phyloP scores from a whole-genome alignment of 2,797 vertebrate genomes.

The Cossypha caffra region DNA sequence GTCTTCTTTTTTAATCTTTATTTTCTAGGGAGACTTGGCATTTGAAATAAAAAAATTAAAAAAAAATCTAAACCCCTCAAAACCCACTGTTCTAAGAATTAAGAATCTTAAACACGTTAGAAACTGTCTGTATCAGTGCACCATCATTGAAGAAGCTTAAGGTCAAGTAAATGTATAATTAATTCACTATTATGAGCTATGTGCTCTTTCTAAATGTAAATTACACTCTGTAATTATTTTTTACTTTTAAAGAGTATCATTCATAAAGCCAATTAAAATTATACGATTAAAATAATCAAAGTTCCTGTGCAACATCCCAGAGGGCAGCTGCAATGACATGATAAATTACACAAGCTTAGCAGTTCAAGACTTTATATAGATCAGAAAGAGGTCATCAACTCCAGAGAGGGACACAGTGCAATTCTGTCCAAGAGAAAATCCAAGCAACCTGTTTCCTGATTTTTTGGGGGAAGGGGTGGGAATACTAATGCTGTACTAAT shows the following conservation, averaged over 20 bases:
- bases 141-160: neutral
- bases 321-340: neutral
- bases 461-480: rapidly evolving
- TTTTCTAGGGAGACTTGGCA: neutral
- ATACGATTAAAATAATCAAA: conserved; percentile 34
- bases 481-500: neutral
- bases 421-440: neutral
- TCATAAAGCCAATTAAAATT: conserved; percentile 26
- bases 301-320: neutral
- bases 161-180: conserved; percentile 35
- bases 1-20: neutral
- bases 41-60: neutral
- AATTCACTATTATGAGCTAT: neutral
- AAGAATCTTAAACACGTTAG: neutral
- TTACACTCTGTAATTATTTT: neutral
- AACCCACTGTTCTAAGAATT: neutral
- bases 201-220: conserved; percentile 11
- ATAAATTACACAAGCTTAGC: neutral
- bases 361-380: neutral
- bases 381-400: neutral
- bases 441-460: neutral
- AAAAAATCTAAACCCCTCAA: neutral
- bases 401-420: neutral
- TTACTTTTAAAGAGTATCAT: neutral
- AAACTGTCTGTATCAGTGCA: neutral